phyloP scores from a whole-genome alignment of 1,140 invertebrate species.

The Dendroctonus valens region DNA sequence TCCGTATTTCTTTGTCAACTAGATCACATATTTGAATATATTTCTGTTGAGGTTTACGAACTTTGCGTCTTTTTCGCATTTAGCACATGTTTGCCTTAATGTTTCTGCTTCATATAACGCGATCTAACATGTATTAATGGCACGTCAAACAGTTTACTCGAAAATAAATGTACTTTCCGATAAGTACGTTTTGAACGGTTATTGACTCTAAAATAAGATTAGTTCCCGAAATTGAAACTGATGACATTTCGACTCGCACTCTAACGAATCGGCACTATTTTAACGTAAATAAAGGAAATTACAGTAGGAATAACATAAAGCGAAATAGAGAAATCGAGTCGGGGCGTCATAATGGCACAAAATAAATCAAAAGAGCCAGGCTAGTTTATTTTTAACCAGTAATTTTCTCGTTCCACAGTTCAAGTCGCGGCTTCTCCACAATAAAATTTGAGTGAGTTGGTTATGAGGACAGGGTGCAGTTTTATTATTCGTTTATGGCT shows the following conservation, averaged over 20 bases:
- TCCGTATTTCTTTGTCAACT: too few relatives aligned
- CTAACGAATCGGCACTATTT: slow-evolving; percentile 11
- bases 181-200: not conserved
- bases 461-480: slow-evolving; percentile 5
- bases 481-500: too few relatives aligned
- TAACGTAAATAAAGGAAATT: slow-evolving; percentile 28
- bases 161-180: too few relatives aligned
- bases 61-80: too few relatives aligned
- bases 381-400: slow-evolving; percentile 28
- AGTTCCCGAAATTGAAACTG: slow-evolving; percentile 14
- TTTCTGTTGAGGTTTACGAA: too few relatives aligned
- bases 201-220: slow-evolving; percentile 18
- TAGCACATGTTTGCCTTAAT: too few relatives aligned
- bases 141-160: too few relatives aligned
- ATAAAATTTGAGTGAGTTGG: slow-evolving; percentile 20
- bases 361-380: slow-evolving; percentile 26
- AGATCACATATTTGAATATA: too few relatives aligned
- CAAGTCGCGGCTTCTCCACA: slow-evolving; percentile 19
- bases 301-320: slow-evolving; percentile 20
- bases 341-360: slow-evolving; percentile 18
- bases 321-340: slow-evolving; percentile 26
- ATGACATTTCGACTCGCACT: slow-evolving; percentile 13
- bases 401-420: slow-evolving; percentile 25
- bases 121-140: not conserved
- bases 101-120: too few relatives aligned